Evolutionary conservation across 2,888 invertebrate species (phyloP).

Genomic region (Acanthosepion lycidas): DNA sequence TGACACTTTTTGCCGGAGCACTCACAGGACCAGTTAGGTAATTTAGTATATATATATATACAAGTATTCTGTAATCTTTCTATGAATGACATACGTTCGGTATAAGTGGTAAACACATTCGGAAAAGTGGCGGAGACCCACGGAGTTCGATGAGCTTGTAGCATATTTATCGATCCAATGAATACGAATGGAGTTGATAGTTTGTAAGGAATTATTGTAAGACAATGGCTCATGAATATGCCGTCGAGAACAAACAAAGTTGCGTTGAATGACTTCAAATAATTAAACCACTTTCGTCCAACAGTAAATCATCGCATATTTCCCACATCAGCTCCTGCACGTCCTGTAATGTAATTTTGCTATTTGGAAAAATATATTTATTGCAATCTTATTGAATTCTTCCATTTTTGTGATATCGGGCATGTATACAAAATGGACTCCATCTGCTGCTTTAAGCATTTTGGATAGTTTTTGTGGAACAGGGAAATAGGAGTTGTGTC

Average conservation of each 20-base stretch:
- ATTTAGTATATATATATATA: accelerated
- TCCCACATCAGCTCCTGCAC: not conserved
- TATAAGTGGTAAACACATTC: not conserved
- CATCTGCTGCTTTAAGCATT: not conserved
- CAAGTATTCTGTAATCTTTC: not conserved
- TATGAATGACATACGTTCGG: not conserved
- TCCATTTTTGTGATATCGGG: not conserved
- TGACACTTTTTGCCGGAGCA: not conserved
- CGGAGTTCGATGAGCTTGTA: not conserved
- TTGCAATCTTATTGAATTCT: not conserved
- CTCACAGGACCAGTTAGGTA: not conserved
- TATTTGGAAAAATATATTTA: not conserved
- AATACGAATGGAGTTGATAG: not conserved
- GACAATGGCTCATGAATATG: not conserved
- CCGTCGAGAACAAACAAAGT: not conserved
- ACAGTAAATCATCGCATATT: not conserved
- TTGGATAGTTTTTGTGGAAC: not conserved
- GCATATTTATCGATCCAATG: not conserved
- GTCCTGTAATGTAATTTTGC: not conserved
- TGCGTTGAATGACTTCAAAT: not conserved
- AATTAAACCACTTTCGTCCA: not conserved
- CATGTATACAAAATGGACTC: not conserved
- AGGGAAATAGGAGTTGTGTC: not conserved
- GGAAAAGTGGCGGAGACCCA: not conserved
- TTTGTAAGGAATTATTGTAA: not conserved